phyloP scores from a whole-genome alignment of 2,888 invertebrate species.

The Cantharis nigra region DNA sequence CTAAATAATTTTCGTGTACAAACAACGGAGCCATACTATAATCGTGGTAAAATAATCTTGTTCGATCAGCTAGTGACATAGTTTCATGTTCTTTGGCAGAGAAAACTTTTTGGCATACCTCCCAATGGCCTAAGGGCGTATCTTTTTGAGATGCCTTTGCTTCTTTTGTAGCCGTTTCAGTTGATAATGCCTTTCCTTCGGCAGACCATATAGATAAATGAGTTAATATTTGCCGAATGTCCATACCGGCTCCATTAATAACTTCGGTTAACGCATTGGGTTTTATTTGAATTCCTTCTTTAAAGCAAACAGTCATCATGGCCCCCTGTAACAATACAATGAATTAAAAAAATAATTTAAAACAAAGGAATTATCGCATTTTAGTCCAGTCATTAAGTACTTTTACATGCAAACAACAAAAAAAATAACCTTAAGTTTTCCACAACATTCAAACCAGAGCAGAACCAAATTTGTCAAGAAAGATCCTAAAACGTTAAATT shows the following conservation, averaged over 20 bases:
- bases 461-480: too few species aligned
- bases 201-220: slow-evolving; percentile 82
- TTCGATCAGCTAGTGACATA: slow-evolving; percentile 81
- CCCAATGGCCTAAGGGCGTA: slow-evolving; percentile 90
- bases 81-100: slow-evolving; percentile 75
- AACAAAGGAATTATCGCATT: too few species aligned
- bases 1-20: slow-evolving; percentile 95
- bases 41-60: slow-evolving; percentile 94
- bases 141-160: slow-evolving; percentile 76
- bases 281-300: slow-evolving; percentile 83
- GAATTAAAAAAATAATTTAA: slow-evolving; percentile 14
- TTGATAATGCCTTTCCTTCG: slow-evolving; percentile 58
- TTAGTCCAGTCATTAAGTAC: too few species aligned
- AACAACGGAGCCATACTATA: slow-evolving; percentile 96
- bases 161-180: slow-evolving; percentile 61
- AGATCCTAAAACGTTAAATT: too few species aligned
- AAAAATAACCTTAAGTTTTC: too few species aligned
- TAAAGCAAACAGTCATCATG: slow-evolving; percentile 88
- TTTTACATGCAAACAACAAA: too few species aligned
- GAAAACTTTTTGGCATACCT: slow-evolving; percentile 89
- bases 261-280: slow-evolving; percentile 80
- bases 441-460: too few species aligned
- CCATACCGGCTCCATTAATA: slow-evolving; percentile 86
- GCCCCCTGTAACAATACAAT: slow-evolving; percentile 69
- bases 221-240: slow-evolving; percentile 92